Evolutionary conservation across 1,140 invertebrate genomes (phyloP).

Genomic region (Aphaenogaster rudis): DNA sequence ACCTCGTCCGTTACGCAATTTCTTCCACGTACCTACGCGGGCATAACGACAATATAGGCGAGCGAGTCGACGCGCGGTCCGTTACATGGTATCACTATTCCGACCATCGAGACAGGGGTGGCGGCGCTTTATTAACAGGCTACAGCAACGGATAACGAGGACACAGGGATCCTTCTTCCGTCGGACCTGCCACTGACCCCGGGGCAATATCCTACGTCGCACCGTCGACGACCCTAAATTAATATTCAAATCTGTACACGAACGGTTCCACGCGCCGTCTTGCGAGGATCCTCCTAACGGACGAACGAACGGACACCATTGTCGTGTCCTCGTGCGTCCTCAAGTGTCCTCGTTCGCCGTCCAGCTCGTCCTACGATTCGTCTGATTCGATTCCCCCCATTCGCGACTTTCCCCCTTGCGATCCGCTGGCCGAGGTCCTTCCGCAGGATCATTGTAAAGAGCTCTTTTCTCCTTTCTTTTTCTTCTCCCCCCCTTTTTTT

Average conservation of each 20-base stretch:
- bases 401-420: constrained; percentile 33
- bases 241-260: constrained; percentile 84
- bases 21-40: constrained; percentile 20
- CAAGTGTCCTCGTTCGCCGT: constrained; percentile 65
- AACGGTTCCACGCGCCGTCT: constrained; percentile 68
- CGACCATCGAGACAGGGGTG: constrained; percentile 46
- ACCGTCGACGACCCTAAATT: constrained; percentile 79
- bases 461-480: constrained; percentile 30
- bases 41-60: constrained; percentile 16
- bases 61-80: constrained; percentile 27
- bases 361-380: constrained; percentile 69
- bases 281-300: constrained; percentile 70
- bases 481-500: constrained; percentile 8
- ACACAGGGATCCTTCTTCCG: constrained; percentile 67
- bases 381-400: constrained; percentile 64
- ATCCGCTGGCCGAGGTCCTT: constrained; percentile 61
- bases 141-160: constrained; percentile 71
- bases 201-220: constrained; percentile 73
- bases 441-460: constrained; percentile 42
- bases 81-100: constrained; percentile 65
- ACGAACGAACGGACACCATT: constrained; percentile 69
- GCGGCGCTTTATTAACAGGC: constrained; percentile 70
- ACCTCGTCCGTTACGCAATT: constrained; percentile 59
- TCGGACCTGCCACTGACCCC: constrained; percentile 76
- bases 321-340: constrained; percentile 68